phyloP scores from a whole-genome alignment of 2,888 invertebrate genomes.

The Slavum lentiscoides region DNA sequence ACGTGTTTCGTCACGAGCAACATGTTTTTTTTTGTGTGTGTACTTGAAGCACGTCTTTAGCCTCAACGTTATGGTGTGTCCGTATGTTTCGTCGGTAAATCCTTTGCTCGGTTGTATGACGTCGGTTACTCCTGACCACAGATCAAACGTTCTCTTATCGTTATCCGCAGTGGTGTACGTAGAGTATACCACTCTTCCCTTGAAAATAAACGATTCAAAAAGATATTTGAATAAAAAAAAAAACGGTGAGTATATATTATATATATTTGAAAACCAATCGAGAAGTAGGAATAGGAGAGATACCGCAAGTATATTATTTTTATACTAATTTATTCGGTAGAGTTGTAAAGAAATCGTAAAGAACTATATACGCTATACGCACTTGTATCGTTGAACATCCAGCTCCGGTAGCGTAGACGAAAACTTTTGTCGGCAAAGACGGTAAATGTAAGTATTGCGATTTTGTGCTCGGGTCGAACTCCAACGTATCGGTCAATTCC shows the following conservation, averaged over 20 bases:
- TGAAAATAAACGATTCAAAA: conserved; percentile 57
- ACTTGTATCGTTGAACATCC: conserved; percentile 73
- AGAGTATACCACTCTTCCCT: conserved; percentile 66
- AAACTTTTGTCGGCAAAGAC: conserved; percentile 71
- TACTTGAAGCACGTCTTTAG: conserved; percentile 70
- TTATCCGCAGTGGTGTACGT: conserved; percentile 67
- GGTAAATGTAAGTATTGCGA: conserved; percentile 66
- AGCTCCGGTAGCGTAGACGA: conserved; percentile 71
- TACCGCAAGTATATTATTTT: too few species aligned
- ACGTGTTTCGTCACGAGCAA: too few species aligned
- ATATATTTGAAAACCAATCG: too few species aligned
- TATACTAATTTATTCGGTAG: too few species aligned
- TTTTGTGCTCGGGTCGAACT: conserved; percentile 63
- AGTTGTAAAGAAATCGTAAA: too few species aligned
- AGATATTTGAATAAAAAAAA: too few species aligned
- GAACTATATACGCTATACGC: conserved; percentile 24
- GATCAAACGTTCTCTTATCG: conserved; percentile 64
- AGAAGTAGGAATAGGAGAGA: too few species aligned
- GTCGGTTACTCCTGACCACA: conserved; percentile 69
- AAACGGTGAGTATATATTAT: too few species aligned
- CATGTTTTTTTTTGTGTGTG: background rate
- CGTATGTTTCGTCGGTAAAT: conserved; percentile 65
- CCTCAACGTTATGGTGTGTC: conserved; percentile 68
- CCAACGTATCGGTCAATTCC: conserved; percentile 71
- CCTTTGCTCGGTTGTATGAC: conserved; percentile 69